Evolutionary conservation across 1,140 invertebrate species (phyloP).

Genomic region (Drosophila miranda): DNA sequence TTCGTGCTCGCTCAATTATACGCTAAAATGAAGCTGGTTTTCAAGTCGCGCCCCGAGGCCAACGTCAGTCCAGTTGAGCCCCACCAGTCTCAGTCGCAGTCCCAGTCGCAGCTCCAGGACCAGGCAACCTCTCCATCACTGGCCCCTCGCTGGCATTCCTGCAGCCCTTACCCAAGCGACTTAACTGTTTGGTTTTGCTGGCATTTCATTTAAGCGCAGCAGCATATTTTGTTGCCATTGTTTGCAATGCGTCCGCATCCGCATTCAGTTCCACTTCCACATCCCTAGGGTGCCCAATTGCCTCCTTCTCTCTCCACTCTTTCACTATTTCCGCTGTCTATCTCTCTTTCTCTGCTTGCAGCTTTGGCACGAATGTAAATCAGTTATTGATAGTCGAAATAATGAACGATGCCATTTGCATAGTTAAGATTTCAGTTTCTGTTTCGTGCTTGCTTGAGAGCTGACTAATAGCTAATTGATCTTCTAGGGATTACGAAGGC

Average conservation of each 20-base stretch:
- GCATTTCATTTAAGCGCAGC: slow-evolving; percentile 74
- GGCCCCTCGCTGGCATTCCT: slow-evolving; percentile 21
- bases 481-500: neutral
- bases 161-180: slow-evolving; percentile 38
- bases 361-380: slow-evolving; percentile 70
- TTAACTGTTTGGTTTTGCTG: slow-evolving; percentile 74
- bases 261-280: slow-evolving; percentile 33
- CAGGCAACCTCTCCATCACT: neutral
- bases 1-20: slow-evolving; percentile 77
- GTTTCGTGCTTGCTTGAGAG: slow-evolving; percentile 2
- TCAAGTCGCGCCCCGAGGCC: slow-evolving; percentile 56
- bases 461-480: slow-evolving; percentile 16
- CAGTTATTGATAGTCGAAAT: slow-evolving; percentile 76
- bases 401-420: slow-evolving; percentile 65
- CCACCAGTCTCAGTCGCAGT: slow-evolving; percentile 1
- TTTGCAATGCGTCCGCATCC: slow-evolving; percentile 61
- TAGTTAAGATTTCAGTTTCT: neutral
- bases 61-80: slow-evolving; percentile 37
- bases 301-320: slow-evolving; percentile 2
- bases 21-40: slow-evolving; percentile 78
- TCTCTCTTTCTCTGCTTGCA: neutral
- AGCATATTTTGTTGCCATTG: slow-evolving; percentile 79
- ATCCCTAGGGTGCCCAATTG: slow-evolving; percentile 14
- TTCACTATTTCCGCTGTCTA: too few relatives aligned
- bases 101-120: neutral